Conservation (phyloP, 2,113 vertebrate genomes). For the Callospermophilus lateralis region DNA sequence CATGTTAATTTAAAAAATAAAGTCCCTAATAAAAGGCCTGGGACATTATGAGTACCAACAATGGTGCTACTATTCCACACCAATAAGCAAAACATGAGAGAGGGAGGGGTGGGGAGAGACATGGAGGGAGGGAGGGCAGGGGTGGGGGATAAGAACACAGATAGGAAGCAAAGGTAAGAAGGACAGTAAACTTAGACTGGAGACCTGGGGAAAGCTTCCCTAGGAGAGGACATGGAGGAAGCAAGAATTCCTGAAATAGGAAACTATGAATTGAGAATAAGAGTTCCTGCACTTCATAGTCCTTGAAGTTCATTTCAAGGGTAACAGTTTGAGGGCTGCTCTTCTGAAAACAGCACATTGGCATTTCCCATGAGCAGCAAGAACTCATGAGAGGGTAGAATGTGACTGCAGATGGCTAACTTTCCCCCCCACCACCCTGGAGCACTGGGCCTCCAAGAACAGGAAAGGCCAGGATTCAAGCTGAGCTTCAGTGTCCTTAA, state of each 20-base stretch:
- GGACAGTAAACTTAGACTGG: neutral
- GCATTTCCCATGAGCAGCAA: neutral
- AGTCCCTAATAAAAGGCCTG: neutral
- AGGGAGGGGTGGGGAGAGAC: neutral
- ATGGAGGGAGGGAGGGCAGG: fast-evolving
- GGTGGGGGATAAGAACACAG: neutral
- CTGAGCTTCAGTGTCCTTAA: fast-evolving
- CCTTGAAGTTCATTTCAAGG: neutral
- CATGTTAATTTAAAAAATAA: neutral
- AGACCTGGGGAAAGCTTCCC: neutral
- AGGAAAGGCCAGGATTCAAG: neutral
- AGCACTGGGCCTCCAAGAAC: neutral
- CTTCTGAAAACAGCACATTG: neutral
- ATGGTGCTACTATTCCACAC: neutral
- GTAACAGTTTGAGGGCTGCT: neutral
- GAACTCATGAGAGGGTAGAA: neutral
- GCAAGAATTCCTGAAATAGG: neutral
- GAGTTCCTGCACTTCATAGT: neutral
- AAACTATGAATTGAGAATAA: neutral
- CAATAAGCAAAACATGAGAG: neutral
- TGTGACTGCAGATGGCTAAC: neutral
- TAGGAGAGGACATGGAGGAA: fast-evolving
- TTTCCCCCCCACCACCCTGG: fast-evolving
- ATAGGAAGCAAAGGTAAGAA: neutral
- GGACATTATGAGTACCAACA: neutral